Conservation (phyloP, 2,888 invertebrate genomes). For the Drosophila macrospina region DNA sequence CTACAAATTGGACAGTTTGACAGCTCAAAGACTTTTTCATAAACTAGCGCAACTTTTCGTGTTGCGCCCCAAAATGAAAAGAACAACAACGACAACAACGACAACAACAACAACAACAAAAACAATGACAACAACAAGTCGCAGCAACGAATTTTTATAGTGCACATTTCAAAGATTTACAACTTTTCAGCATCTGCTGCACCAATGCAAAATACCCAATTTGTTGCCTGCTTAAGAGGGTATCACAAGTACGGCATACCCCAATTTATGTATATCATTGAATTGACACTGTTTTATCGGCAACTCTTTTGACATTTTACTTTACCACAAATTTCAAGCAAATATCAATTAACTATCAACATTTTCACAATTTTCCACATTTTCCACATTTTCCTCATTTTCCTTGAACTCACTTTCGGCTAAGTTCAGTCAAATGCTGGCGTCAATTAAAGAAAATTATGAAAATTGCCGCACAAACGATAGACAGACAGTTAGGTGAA, state of each 20-base stretch:
- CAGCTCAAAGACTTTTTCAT: constrained; percentile 75
- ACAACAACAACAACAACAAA: background rate
- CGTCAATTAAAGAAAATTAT: constrained; percentile 57
- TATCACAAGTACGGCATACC: background rate
- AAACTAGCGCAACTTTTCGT: constrained; percentile 68
- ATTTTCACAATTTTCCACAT: constrained; percentile 9
- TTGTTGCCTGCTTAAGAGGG: background rate
- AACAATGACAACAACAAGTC: constrained; percentile 11
- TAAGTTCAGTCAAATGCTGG: constrained; percentile 19
- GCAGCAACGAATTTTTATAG: constrained; percentile 26
- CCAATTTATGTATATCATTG: background rate
- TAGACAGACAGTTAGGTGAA: background rate
- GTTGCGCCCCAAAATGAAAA: constrained; percentile 36
- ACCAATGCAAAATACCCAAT: too few relatives aligned
- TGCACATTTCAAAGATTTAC: constrained; percentile 56
- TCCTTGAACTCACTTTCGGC: background rate
- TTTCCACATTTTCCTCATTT: background rate
- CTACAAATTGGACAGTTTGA: constrained; percentile 77
- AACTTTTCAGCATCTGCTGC: constrained; percentile 23
- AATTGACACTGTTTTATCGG: background rate
- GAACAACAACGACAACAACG: constrained; percentile 15
- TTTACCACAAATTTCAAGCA: background rate
- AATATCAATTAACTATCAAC: constrained; percentile 37
- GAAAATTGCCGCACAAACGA: constrained; percentile 32
- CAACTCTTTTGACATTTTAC: background rate